Conservation (phyloP, 1,140 invertebrate species). For the Octopus sinensis region DNA sequence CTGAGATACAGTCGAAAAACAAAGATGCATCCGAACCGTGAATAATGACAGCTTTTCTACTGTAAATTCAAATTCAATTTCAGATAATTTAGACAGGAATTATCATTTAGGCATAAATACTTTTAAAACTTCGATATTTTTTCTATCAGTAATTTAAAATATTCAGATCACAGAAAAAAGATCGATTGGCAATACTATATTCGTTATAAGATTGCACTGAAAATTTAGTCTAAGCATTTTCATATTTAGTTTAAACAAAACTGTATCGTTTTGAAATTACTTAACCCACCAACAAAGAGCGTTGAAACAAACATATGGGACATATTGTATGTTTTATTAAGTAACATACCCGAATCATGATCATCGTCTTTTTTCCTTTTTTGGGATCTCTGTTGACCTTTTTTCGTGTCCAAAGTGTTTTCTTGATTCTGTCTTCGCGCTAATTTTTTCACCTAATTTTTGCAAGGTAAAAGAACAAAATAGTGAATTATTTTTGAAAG, state of each 20-base stretch:
- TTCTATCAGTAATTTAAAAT: no score
- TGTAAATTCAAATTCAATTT: no score
- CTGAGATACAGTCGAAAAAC: no score
- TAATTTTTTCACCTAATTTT: conserved; percentile 49
- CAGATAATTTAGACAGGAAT: no score
- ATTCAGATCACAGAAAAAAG: not conserved
- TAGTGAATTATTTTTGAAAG: not conserved
- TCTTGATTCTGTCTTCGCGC: conserved; percentile 49
- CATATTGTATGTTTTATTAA: not conserved
- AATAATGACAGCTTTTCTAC: no score
- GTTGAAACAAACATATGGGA: not conserved
- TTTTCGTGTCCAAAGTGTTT: conserved; percentile 28
- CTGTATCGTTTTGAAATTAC: not conserved
- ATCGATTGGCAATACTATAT: not conserved
- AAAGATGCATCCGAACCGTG: no score
- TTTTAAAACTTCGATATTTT: no score
- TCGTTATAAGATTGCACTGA: not conserved
- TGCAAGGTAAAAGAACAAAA: not conserved
- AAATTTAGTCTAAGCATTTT: not conserved
- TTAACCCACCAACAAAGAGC: not conserved
- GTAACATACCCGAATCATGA: conserved; percentile 33
- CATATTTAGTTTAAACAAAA: not conserved
- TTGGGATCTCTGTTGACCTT: conserved; percentile 27
- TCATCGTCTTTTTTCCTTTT: conserved; percentile 47
- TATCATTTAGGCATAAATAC: no score